Base-by-base conservation (phyloP, 2,888 invertebrate genomes). In the Phorcus lineatus region DNA sequence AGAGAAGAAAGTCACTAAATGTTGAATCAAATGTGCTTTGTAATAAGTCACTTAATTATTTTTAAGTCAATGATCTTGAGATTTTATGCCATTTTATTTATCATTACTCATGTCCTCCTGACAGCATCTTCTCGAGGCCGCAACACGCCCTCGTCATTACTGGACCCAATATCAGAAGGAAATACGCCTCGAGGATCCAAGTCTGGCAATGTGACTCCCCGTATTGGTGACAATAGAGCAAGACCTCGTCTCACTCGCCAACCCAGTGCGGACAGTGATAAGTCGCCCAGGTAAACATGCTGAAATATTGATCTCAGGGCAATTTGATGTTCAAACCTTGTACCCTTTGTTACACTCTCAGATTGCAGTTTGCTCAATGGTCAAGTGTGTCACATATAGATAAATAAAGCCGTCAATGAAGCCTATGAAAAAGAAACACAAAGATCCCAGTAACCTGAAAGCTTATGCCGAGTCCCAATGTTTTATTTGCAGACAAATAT, bases 131-230 rank as follows among this genome's bases (percentile, higher is more conserved):
- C 83, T 19, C 77, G 80, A 52, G 84, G 86, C 17, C 81, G 86
- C 28, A 82, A 78, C 24, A 86, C 86, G 22, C 86, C 86, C 16
- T 80, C 81, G 0, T 81, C 84, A 16, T 53, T 79, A 22, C 78
- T 87, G 7, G 85, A 85, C 19, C 81, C 82, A 9, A 85, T 87
- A 11, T 81, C 81, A 28, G 86, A 87, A 57, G 81, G 80, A 9
- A 77, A 80, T 1, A 81, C 81, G 13, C 81, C 82, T 11, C 78
- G 76, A 22, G 19, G 67, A 17, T 36, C 19, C 13, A 53, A 57
- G 2, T 54, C 67, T 28, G 36, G 62, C 19, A 77, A 53, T 22
- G 28, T 55, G 19, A 77, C 52, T 19, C 77, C 53, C n/a, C 74
- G 47, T 17, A 52, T 67, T 62, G 79, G 62, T 53, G 76, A 74